Evolutionary conservation across 2,888 invertebrate genomes (phyloP).

Genomic region (Dyspetes luteomarginatus): DNA sequence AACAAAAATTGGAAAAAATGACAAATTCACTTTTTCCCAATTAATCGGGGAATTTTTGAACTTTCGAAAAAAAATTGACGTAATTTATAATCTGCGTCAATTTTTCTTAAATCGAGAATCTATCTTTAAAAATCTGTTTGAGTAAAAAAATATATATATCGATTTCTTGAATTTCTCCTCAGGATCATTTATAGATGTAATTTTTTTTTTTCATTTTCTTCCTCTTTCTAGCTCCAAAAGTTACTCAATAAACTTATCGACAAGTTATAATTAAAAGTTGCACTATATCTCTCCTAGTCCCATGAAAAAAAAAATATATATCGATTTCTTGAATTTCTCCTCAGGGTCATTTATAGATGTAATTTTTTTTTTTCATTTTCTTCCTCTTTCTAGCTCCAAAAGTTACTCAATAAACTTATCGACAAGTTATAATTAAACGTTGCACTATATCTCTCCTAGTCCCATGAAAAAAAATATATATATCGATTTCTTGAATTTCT

Average conservation of each 20-base stretch:
- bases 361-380: not conserved
- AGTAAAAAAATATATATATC: no score
- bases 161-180: not conserved
- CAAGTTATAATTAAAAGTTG: conserved; percentile 42
- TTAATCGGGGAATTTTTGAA: not conserved
- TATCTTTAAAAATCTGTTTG: not conserved
- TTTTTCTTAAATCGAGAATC: not conserved
- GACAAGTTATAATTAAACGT: conserved; percentile 46
- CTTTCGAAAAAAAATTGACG: no score
- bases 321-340: no score
- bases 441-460: conserved; percentile 18
- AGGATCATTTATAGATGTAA: not conserved
- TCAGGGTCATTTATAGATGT: not conserved
- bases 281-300: no score
- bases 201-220: not conserved
- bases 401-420: conserved; percentile 12
- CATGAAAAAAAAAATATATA: no score
- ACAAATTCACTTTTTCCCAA: not conserved
- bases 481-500: no score
- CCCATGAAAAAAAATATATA: no score
- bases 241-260: conserved; percentile 27
- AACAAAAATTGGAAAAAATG: not conserved
- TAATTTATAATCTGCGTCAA: not conserved
- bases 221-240: not conserved
- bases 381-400: not conserved